Conservation (phyloP, 2,113 vertebrate genomes). For the Nothoprocta perdicaria region DNA sequence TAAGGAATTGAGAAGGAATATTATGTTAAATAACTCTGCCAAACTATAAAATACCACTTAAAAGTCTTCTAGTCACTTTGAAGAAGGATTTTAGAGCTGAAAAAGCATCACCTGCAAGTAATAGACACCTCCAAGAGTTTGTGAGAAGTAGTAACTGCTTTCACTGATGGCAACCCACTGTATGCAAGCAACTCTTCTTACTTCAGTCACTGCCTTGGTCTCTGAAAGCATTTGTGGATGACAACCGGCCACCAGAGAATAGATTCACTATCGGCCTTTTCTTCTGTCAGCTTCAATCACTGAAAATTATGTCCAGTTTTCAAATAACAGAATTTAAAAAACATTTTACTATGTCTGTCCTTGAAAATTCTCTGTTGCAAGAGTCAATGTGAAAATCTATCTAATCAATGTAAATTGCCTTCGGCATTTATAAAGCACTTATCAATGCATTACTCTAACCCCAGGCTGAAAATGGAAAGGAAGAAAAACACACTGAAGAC, state of each 20-base stretch:
- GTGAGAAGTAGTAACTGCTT: neutral
- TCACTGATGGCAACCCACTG: neutral
- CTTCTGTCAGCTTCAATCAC: constrained; percentile 50
- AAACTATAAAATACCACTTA: neutral
- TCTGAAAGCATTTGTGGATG: constrained; percentile 18
- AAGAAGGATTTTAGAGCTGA: constrained; percentile 3
- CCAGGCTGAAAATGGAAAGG: neutral
- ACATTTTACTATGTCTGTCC: constrained; percentile 17
- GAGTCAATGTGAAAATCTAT: constrained; percentile 35
- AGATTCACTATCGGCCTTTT: constrained; percentile 8
- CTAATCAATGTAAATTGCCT: constrained; percentile 33
- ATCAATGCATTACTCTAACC: neutral
- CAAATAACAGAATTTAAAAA: constrained; percentile 39
- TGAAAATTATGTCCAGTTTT: constrained; percentile 44
- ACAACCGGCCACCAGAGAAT: constrained; percentile 22
- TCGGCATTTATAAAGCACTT: constrained; percentile 22
- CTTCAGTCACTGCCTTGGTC: constrained; percentile 40
- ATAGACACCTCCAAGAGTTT: constrained; percentile 9
- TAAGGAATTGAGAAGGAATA: neutral
- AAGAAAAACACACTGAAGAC: neutral
- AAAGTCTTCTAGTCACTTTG: neutral
- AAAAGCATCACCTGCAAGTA: constrained; percentile 23
- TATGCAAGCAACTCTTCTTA: neutral
- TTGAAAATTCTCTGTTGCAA: constrained; percentile 48
- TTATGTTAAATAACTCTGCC: neutral